These are phyloP conservation scores for Holacanthus passer DNA, from an alignment of 2,113 vertebrate genomes.

Conservation along the genomic window DNA sequence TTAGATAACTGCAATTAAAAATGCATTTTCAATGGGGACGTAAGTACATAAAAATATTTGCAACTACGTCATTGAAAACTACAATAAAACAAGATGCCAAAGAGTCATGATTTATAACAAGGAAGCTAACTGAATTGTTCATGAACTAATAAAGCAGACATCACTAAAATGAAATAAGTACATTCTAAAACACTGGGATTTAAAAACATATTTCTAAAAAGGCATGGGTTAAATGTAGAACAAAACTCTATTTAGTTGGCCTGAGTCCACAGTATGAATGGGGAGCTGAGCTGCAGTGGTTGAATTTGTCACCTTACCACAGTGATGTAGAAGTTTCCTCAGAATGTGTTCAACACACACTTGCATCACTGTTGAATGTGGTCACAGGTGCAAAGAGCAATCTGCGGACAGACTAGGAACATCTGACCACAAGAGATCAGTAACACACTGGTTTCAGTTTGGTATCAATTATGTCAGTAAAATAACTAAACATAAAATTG, in stretches of 20 bases:
- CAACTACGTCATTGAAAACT: background rate
- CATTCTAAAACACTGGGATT: background rate
- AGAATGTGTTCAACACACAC: background rate
- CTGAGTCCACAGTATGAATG: background rate
- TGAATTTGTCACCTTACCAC: no score
- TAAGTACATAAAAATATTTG: background rate
- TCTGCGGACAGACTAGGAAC: background rate
- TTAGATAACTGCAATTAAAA: background rate
- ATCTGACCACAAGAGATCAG: background rate
- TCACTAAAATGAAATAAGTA: background rate
- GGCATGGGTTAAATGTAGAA: background rate
- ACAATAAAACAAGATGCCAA: background rate
- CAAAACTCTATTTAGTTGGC: no score
- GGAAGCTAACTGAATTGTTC: background rate
- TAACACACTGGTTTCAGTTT: no score
- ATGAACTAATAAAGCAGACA: background rate
- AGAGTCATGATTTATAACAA: background rate
- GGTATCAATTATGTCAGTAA: no score
- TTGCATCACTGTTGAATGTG: background rate
- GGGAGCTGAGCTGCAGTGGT: background rate
- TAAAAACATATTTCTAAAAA: no score
- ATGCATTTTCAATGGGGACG: background rate
- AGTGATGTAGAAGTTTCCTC: background rate
- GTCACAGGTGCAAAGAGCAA: background rate
- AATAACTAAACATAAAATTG: no score